Conservation (phyloP, 1,140 invertebrate genomes). For the Doryteuthis pealeii region DNA sequence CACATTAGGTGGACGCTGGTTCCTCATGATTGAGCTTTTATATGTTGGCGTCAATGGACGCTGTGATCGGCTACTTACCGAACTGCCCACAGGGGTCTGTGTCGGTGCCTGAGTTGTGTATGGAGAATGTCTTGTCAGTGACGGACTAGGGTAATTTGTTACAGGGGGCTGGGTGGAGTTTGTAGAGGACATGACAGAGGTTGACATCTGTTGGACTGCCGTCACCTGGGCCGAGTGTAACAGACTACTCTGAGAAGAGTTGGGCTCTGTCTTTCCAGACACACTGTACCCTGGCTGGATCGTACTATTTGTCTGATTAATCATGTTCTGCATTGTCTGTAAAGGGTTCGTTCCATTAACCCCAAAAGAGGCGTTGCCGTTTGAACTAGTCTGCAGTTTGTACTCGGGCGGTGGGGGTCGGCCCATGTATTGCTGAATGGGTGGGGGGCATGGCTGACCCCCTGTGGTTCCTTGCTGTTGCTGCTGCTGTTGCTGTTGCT, state of each 20-base stretch:
- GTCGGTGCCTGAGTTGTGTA: slow-evolving; percentile 20
- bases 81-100: slow-evolving; percentile 19
- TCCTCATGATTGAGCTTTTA: slow-evolving; percentile 57
- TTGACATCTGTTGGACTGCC: slow-evolving; percentile 27
- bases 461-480: slow-evolving; percentile 30
- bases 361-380: slow-evolving; percentile 17
- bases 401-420: slow-evolving; percentile 54
- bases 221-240: slow-evolving; percentile 38
- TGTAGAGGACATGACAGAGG: slow-evolving; percentile 18
- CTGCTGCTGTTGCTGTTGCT: slow-evolving; percentile 40
- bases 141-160: neutral
- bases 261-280: slow-evolving; percentile 42
- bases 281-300: slow-evolving; percentile 39
- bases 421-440: slow-evolving; percentile 47
- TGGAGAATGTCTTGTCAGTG: slow-evolving; percentile 8
- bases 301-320: slow-evolving; percentile 51
- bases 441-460: slow-evolving; percentile 15
- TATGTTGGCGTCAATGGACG: slow-evolving; percentile 36
- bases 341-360: slow-evolving; percentile 42
- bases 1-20: slow-evolving; percentile 60
- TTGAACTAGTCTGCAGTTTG: slow-evolving; percentile 42
- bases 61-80: slow-evolving; percentile 19
- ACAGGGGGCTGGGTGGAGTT: slow-evolving; percentile 13
- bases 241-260: slow-evolving; percentile 10
- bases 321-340: slow-evolving; percentile 60